phyloP scores from a whole-genome alignment of 2,797 vertebrate genomes.

The Pitangus sulphuratus region DNA sequence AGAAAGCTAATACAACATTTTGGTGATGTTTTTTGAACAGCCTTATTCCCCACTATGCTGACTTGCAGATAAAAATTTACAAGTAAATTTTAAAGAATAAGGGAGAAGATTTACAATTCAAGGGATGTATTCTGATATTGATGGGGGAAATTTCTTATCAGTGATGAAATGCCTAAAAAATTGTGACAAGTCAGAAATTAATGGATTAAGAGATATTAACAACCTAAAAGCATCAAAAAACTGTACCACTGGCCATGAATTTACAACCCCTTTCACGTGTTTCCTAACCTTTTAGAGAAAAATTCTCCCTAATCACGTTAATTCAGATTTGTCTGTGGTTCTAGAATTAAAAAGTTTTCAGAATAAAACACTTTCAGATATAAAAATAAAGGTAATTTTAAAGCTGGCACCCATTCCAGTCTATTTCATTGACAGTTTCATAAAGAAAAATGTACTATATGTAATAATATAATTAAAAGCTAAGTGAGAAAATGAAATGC shows the following conservation, averaged over 20 bases:
- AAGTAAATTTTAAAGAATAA: neutral
- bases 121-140: neutral
- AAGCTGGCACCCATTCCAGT: neutral
- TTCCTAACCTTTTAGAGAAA: neutral
- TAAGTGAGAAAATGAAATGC: neutral
- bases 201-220: neutral
- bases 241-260: rapidly evolving
- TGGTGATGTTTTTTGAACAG: neutral
- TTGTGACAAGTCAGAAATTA: neutral
- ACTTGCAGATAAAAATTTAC: neutral
- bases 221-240: neutral
- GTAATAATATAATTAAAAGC: neutral
- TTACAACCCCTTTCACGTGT: rapidly evolving
- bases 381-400: neutral
- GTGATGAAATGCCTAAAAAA: neutral
- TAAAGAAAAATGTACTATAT: neutral
- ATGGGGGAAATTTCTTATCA: neutral
- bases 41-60: neutral
- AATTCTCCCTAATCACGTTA: neutral
- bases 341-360: neutral
- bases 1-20: neutral
- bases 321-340: neutral
- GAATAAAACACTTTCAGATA: neutral
- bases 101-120: neutral
- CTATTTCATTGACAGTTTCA: neutral